Evolutionary conservation across 1,140 invertebrate genomes (phyloP), one percentile per base, ranked within the genome.

Genomic region (Drosophila ercepeae): DNA sequence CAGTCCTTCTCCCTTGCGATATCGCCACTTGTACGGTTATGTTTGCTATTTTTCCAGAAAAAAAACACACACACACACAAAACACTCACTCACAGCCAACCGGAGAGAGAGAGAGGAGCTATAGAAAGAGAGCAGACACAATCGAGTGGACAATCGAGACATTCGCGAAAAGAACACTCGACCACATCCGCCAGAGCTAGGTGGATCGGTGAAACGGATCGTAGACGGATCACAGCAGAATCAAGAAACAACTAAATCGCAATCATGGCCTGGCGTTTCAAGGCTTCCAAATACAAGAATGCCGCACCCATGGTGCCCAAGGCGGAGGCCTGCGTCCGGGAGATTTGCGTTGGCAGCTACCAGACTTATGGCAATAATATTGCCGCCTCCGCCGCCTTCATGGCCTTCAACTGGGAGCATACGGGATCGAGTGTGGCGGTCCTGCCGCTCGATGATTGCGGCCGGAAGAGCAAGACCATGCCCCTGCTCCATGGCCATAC

Each of bases 261-360:
- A 16, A 84, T 5, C 54, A 97, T 97, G 96, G 96, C 96, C 92
- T 98, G 97, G 97, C 94, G 97, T 92, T 98, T 98, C 92, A 98
- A 98, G 94, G 96, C 96, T 90, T 98, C 97, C 53, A 98, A 99
- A 91, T 99, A 97, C 92, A 98, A 98, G 94, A 98, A 99, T 96
- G 96, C 97, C 60, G 95, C 96, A 69, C 97, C 97, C 19, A 97
- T 98, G 89, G 95, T 97, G 72, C 97, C 97, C 7, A 98, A 97
- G 91, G 95, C 96, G 63, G 97, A 98, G 93, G 95, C 96, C 61
- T 97, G 96, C 92, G 95, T 99, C 71, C 93, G 96, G 69, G 97
- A 98, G 90, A 95, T 99, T 58, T 95, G 95, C 82, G 96, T 98
- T 46, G 97, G 97, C 3, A 97, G 96, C 18, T 96, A 97, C 92